phyloP scores from a whole-genome alignment of 2,113 vertebrate genomes.

The Rhombomys opimus region DNA sequence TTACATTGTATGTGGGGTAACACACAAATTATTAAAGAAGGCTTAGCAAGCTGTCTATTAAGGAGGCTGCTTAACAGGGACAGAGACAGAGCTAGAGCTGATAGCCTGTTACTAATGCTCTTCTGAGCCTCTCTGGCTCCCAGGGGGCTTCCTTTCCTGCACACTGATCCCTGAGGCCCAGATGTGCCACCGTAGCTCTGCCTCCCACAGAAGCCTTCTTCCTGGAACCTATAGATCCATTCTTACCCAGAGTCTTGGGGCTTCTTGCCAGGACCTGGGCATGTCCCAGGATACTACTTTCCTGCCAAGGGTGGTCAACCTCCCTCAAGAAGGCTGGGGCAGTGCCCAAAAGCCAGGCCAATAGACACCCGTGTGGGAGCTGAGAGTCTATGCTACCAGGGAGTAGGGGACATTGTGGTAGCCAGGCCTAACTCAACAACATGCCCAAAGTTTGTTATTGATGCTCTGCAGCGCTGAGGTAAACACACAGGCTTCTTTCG shows the following conservation, averaged over 20 bases:
- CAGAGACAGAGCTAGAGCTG: not conserved
- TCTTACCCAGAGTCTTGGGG: constrained; percentile 45
- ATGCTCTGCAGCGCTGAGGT: not conserved
- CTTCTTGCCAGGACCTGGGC: constrained; percentile 53
- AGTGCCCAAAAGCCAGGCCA: not conserved
- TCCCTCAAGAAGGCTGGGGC: constrained; percentile 38
- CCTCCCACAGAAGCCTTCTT: constrained; percentile 14
- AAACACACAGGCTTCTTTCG: not conserved
- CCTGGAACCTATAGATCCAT: constrained; percentile 50
- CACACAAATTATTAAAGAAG: not conserved
- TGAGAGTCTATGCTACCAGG: not conserved
- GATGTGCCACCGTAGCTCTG: not conserved
- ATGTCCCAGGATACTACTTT: constrained; percentile 59
- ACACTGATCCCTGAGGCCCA: not conserved
- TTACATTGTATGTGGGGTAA: not conserved
- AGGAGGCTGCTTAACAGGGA: not conserved
- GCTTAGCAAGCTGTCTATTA: not conserved
- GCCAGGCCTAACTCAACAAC: not conserved
- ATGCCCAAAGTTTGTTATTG: not conserved
- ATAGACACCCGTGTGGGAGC: not conserved
- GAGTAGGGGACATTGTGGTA: not conserved
- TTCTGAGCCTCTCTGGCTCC: constrained; percentile 1
- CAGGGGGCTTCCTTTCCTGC: not conserved
- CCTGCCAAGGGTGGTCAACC: constrained; percentile 14
- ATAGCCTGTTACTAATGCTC: not conserved